Evolutionary conservation across 2,797 vertebrate species (phyloP), one percentile per base, ranked within the genome.

Genomic region (Anabacerthia variegaticeps): DNA sequence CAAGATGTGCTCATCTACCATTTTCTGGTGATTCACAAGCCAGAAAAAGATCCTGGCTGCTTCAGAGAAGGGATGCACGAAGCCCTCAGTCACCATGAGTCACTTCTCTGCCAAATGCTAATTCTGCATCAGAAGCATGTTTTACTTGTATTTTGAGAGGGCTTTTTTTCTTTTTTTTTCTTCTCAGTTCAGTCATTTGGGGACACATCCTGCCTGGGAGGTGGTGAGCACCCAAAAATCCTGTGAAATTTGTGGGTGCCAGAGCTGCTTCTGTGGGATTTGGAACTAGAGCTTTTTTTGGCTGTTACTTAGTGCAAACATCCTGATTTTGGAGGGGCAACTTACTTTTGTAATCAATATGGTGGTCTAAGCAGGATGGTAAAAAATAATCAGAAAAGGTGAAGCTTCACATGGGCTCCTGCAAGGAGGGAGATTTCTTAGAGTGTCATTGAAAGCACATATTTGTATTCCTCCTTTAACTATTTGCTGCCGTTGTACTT

Each of bases 21-120:
- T 75, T 94, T 95, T 91, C 91, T 85, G 66, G 95, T 96, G 96
- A 97, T 92, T 97, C 93, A 96, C 62, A 51, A 81, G 79, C 93
- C 86, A 85, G 76, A 96, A 97, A 95, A 96, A 95, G 93, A 88
- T 95, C 39, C 82, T 95, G 82, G 85, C 58, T 91, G 58, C 73
- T 89, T 92, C 84, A 89, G 71, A 85, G 93, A 37, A 92, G 81
- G 84, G 82, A 44, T 89, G 85, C 95, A 91, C 1, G 36, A 94
- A 95, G 54, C 69, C 91, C 89, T 93, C 95, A 89, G 88, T 88
- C 93, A 91, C 87, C 9, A 7, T 97, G 95, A 96, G 95, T 96
- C 95, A 96, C 62, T 96, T 77, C 72, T 92, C 91, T 82, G 75
- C 86, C 86, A 91, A 94, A 52, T 85, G 84, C 89, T 96, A 91